Base-by-base conservation (phyloP, 2,113 vertebrate species). In the Pelecanus crispus region DNA sequence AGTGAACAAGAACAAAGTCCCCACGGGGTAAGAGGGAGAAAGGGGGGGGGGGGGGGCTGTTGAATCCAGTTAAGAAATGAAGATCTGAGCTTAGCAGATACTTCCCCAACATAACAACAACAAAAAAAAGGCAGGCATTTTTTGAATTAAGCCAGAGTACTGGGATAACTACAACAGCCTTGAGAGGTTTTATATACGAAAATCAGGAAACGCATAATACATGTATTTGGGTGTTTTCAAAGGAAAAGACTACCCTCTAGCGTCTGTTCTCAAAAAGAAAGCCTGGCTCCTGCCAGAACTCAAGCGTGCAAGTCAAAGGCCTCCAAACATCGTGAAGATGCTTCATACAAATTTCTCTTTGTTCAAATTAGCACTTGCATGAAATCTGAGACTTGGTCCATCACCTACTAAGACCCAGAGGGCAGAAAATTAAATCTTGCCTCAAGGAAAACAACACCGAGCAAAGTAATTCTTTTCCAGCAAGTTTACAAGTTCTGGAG, bases 221-320 rank as follows among this genome's bases (percentile, higher is more conserved):
- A 21, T 6, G 12, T 12, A 34, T 17, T 21, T 2, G 25, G 32
- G 17, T 38, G 36, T 36, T 86, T 90, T 18, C 13, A 19, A 94
- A 91, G 75, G 49, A 11, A 24, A 96, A 96, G 47, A 53, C 73
- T 94, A 91, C 92, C 91, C 95, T 75, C 92, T 96, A 94, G 92
- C 4, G 88, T 77, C 59, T 81, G 59, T 44, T 92, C 45, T 53
- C 26, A 4, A 47, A 81, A 83, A 49, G 31, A 68, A 86, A 65
- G 71, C 36, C 34, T 40, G 42, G 29, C 59, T 90, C 52, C 75
- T 65, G 20, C 32, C 21, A 25, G 25, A 42, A 45, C 61, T 81
- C 45, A n/a, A 1, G 20, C 1, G 0, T 8, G 4, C 0, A 4
- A 75, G n/a, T 36, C 61, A 34, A 63, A 59, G 21, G 47, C 52